Conservation (phyloP, 2,888 invertebrate genomes). For the Microctonus brassicae region DNA sequence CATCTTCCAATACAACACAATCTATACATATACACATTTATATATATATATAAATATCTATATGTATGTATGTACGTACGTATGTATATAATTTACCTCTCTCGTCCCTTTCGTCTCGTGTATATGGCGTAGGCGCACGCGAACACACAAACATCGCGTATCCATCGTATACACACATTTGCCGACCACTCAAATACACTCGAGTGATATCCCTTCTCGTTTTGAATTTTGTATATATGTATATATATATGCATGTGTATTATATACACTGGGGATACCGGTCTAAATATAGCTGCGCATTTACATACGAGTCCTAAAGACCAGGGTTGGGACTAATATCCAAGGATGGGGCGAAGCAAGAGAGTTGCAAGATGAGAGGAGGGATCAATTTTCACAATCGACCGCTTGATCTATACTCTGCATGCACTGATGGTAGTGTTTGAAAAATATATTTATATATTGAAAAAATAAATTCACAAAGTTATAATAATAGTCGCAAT, state of each 20-base stretch:
- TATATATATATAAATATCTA: no score
- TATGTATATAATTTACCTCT: slow-evolving; percentile 15
- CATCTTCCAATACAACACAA: background rate
- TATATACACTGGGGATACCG: slow-evolving; percentile 61
- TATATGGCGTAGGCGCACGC: slow-evolving; percentile 5
- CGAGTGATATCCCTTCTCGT: slow-evolving; percentile 41
- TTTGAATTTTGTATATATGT: slow-evolving; percentile 47
- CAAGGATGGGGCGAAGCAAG: slow-evolving; percentile 52
- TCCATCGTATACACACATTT: slow-evolving; percentile 20
- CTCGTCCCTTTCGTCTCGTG: background rate
- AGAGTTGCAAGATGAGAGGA: slow-evolving; percentile 17
- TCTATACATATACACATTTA: no score
- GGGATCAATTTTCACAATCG: slow-evolving; percentile 36
- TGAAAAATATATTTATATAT: no score
- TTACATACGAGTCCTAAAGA: slow-evolving; percentile 69
- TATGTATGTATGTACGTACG: slow-evolving; percentile 16
- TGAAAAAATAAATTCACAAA: no score
- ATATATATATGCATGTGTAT: no score
- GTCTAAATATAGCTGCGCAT: slow-evolving; percentile 69
- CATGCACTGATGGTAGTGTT: no score
- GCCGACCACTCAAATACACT: slow-evolving; percentile 31
- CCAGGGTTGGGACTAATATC: slow-evolving; percentile 67
- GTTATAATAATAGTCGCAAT: no score
- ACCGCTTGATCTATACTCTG: slow-evolving; percentile 19
- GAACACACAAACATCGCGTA: slow-evolving; percentile 1